These are phyloP conservation scores for Falco punctatus DNA, from an alignment of 2,113 vertebrate species.

Conservation along the genomic window DNA sequence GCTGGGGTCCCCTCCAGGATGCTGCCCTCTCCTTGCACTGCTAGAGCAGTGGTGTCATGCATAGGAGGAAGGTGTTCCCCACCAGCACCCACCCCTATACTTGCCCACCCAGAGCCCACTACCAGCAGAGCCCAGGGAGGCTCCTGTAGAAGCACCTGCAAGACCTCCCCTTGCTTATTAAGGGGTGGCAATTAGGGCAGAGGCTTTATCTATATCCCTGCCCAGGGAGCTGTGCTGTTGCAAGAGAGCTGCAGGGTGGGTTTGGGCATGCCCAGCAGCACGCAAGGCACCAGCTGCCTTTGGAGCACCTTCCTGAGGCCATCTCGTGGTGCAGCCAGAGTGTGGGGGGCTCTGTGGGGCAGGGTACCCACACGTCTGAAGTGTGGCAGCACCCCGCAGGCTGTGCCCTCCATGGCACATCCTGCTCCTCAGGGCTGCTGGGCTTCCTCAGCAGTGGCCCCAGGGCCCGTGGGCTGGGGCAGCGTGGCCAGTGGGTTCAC, in stretches of 20 bases:
- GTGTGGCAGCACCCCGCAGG: background rate
- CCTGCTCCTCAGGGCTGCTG: rapidly evolving
- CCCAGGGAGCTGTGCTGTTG: no score
- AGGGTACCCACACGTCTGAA: no score
- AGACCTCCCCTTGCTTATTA: background rate
- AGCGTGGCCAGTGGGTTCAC: rapidly evolving
- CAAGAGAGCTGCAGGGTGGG: background rate
- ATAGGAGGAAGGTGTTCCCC: no score
- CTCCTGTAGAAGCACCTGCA: background rate
- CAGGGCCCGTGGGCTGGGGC: background rate
- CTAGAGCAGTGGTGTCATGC: background rate
- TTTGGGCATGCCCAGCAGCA: rapidly evolving
- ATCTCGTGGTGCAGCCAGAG: background rate
- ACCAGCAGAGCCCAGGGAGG: no score
- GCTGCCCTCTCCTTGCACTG: background rate
- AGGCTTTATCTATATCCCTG: background rate
- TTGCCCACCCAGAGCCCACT: background rate
- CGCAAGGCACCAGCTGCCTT: background rate
- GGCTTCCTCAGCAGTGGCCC: rapidly evolving
- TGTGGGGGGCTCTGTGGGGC: background rate
- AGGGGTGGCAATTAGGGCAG: background rate
- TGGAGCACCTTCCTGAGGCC: background rate
- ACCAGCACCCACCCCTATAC: background rate
- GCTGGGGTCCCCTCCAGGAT: background rate
- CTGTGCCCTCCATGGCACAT: background rate